Evolutionary conservation across 2,113 vertebrate species (phyloP).

Genomic region (Oncorhynchus nerka): DNA sequence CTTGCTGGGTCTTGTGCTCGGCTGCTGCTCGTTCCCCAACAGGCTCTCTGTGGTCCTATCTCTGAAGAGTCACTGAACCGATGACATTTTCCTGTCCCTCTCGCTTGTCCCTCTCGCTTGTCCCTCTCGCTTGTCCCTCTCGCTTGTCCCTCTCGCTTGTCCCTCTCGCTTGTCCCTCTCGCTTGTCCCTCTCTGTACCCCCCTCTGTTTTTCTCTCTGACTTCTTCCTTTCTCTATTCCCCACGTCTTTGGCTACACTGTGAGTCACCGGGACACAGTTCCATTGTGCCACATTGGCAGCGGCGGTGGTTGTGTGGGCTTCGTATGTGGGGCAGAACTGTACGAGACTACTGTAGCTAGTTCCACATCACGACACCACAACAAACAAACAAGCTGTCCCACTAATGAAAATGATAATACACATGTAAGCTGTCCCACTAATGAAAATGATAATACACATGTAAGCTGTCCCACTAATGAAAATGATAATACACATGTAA

Average conservation of each 20-base stretch:
- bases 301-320: constrained; percentile 59
- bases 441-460: no score
- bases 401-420: neutral
- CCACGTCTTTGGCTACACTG: neutral
- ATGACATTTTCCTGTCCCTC: neutral
- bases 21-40: constrained; percentile 32
- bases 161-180: no score
- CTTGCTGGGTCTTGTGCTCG: constrained; percentile 55
- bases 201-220: no score
- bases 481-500: no score
- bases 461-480: no score
- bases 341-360: constrained; percentile 62
- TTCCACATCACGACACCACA: neutral
- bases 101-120: neutral
- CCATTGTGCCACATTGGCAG: constrained; percentile 64
- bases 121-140: no score
- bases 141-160: neutral
- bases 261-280: constrained; percentile 51
- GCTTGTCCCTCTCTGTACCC: no score
- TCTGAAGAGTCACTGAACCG: neutral
- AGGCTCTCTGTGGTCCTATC: neutral
- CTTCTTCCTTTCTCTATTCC: no score
- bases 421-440: no score
- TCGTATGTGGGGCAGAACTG: constrained; percentile 62
- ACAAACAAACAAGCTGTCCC: neutral